phyloP scores from a whole-genome alignment of 2,888 invertebrate species.

The Odontocolon sp. region DNA sequence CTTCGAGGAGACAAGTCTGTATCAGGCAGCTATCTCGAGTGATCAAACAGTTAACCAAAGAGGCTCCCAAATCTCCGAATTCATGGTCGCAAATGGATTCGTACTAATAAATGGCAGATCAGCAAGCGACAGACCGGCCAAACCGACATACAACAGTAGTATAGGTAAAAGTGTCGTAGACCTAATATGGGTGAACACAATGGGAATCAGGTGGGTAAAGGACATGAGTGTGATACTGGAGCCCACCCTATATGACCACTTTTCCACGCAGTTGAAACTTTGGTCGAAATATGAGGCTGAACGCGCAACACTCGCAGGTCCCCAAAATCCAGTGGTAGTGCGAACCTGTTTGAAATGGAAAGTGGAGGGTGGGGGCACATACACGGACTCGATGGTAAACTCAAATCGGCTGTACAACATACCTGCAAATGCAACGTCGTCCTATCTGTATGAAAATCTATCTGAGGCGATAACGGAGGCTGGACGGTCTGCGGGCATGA shows the following conservation, averaged over 20 bases:
- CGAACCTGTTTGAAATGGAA: background rate
- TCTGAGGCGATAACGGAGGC: background rate
- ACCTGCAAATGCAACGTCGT: background rate
- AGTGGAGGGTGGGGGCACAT: too few relatives aligned
- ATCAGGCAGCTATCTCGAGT: background rate
- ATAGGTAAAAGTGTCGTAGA: background rate
- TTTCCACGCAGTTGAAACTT: background rate
- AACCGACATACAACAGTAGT: background rate
- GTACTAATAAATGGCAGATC: slow-evolving; percentile 9
- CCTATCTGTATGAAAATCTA: slow-evolving; percentile 3
- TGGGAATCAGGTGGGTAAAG: background rate
- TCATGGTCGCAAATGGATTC: background rate
- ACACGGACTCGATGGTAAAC: background rate
- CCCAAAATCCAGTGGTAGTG: background rate
- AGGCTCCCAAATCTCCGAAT: background rate
- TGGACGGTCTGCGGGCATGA: background rate
- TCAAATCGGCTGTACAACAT: background rate
- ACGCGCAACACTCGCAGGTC: too few relatives aligned
- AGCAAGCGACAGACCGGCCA: background rate
- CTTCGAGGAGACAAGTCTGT: background rate
- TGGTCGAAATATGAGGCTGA: background rate
- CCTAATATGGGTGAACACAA: slow-evolving; percentile 1
- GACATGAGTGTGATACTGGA: background rate
- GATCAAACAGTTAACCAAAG: slow-evolving; percentile 8
- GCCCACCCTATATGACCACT: slow-evolving; percentile 2